phyloP scores from a whole-genome alignment of 2,888 invertebrate species.

The Barypeithes pellucidus region DNA sequence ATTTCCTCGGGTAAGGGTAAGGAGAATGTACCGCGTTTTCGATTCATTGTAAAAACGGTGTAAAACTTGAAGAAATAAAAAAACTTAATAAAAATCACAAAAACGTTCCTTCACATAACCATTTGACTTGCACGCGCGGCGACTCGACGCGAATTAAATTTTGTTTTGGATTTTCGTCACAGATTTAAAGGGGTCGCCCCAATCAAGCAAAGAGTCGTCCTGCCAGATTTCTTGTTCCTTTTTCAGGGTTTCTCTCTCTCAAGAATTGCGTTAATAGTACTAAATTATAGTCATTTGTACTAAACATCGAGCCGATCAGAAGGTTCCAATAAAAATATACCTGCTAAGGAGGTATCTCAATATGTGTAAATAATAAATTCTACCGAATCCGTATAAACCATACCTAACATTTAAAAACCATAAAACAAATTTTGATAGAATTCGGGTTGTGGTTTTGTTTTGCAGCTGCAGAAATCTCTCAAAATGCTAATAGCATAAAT shows the following conservation, averaged over 20 bases:
- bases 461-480: no score
- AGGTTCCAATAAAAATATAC: no score
- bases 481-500: no score
- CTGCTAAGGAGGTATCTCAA: no score
- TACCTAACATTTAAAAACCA: no score
- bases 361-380: no score
- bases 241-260: background rate
- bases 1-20: slow-evolving; percentile 57
- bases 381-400: no score
- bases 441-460: no score
- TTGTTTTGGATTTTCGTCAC: slow-evolving; percentile 34
- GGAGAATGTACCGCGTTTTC: slow-evolving; percentile 55
- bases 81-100: slow-evolving; percentile 50
- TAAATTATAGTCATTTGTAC: background rate
- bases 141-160: slow-evolving; percentile 31
- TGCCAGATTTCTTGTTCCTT: slow-evolving; percentile 20
- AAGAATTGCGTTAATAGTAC: background rate
- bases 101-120: slow-evolving; percentile 51
- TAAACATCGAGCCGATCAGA: no score
- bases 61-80: slow-evolving; percentile 42
- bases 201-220: slow-evolving; percentile 28
- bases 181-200: slow-evolving; percentile 33
- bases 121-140: slow-evolving; percentile 19
- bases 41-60: slow-evolving; percentile 53
- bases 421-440: no score